These are phyloP conservation scores for Lysandra bellargus DNA, from an alignment of 2,888 invertebrate species.

Conservation along the genomic window DNA sequence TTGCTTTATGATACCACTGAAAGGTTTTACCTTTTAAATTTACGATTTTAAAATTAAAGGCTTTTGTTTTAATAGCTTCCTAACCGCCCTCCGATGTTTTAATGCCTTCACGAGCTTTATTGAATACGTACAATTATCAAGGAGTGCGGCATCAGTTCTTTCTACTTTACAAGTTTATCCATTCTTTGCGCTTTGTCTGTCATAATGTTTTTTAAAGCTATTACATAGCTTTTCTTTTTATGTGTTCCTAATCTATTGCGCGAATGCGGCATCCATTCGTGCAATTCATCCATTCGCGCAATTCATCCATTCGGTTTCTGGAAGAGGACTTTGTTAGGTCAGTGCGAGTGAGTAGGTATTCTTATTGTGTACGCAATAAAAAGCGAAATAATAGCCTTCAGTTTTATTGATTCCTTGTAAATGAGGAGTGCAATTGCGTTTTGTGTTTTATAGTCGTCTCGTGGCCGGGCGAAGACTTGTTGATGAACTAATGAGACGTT, in stretches of 20 bases:
- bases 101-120: neutral
- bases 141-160: neutral
- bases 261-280: neutral
- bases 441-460: slow-evolving; percentile 73
- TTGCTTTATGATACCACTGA: slow-evolving; percentile 6
- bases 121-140: neutral
- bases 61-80: slow-evolving; percentile 13
- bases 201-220: neutral
- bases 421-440: slow-evolving; percentile 75
- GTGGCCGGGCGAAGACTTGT: slow-evolving; percentile 64
- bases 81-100: slow-evolving; percentile 1
- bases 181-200: neutral
- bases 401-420: slow-evolving; percentile 79
- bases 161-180: neutral
- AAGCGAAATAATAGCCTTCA: slow-evolving; percentile 73
- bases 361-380: slow-evolving; percentile 77
- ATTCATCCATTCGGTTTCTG: neutral
- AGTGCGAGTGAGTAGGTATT: slow-evolving; percentile 68
- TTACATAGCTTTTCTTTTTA: neutral
- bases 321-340: slow-evolving; percentile 48
- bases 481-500: slow-evolving; percentile 62
- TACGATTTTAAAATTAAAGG: slow-evolving; percentile 13
- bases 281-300: no score
- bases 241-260: neutral
- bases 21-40: slow-evolving; percentile 10